Conservation (phyloP, 1,140 invertebrate species). For the Trachymyrmex cornetzi region DNA sequence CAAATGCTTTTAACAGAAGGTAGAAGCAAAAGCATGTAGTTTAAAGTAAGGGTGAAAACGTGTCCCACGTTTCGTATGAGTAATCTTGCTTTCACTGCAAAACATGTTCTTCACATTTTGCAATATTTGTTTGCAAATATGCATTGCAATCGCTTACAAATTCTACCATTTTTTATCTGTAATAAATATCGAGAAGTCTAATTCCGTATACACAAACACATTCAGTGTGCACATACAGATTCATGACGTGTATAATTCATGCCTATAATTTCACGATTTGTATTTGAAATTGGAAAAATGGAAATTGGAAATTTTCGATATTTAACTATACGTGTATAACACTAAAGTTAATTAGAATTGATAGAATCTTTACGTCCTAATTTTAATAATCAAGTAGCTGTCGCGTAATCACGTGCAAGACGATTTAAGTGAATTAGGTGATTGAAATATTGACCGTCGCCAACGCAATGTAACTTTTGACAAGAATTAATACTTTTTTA, state of each 20-base stretch:
- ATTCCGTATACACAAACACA: not conserved
- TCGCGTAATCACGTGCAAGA: not conserved
- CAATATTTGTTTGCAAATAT: not conserved
- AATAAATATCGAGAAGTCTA: not conserved
- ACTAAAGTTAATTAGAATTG: not conserved
- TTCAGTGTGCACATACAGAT: not conserved
- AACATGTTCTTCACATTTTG: conserved; percentile 25
- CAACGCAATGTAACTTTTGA: not conserved
- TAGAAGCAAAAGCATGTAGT: conserved; percentile 46
- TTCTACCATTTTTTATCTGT: not conserved
- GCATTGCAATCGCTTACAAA: conserved; percentile 13
- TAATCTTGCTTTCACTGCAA: conserved; percentile 21
- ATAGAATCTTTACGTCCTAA: not conserved
- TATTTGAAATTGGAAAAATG: not conserved
- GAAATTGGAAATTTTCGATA: not conserved
- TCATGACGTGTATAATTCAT: not conserved
- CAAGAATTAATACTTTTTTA: not conserved
- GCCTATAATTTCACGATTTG: not conserved
- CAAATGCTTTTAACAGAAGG: conserved; percentile 3
- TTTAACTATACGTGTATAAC: not conserved
- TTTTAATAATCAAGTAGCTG: not conserved
- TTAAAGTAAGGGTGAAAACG: conserved; percentile 24
- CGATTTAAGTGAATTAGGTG: not conserved
- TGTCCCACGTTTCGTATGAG: conserved; percentile 20
- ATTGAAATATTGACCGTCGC: not conserved